A percentile compares a stretch with the other conserved stretches of the same genome.
Conservation (phyloP, 2,888 invertebrate species). For the Timandra comae region DNA sequence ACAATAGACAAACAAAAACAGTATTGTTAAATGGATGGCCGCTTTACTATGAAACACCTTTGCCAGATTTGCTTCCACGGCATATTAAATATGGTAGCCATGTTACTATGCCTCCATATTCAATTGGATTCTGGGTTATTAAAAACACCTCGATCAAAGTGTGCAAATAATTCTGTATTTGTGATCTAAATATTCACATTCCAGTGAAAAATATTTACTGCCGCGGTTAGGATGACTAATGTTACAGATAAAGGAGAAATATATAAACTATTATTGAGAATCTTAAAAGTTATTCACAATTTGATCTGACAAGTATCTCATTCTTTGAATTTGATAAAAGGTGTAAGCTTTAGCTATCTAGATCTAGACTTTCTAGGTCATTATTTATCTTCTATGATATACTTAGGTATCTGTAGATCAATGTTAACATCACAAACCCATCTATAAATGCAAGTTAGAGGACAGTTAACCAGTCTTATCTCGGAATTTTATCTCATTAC, state of each 20-base stretch:
- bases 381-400: no score
- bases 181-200: constrained; percentile 13
- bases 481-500: no score
- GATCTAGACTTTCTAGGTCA: no score
- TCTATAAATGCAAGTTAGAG: no score
- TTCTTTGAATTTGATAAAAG: no score
- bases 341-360: no score
- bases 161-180: constrained; percentile 32
- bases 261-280: no score
- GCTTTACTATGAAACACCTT: constrained; percentile 63
- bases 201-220: constrained; percentile 7
- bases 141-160: constrained; percentile 62
- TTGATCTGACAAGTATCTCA: no score
- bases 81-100: constrained; percentile 57
- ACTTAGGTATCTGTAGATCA: no score
- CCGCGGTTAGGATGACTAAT: constrained; percentile 1
- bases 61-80: constrained; percentile 74
- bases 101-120: constrained; percentile 78
- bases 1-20: constrained; percentile 67
- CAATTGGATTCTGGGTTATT: constrained; percentile 80
- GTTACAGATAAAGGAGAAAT: constrained; percentile 13
- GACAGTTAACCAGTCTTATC: no score
- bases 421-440: no score
- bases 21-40: constrained; percentile 77
- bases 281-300: no score